Evolutionary conservation across 2,797 vertebrate species (phyloP).

Genomic region (Acipenser ruthenus): DNA sequence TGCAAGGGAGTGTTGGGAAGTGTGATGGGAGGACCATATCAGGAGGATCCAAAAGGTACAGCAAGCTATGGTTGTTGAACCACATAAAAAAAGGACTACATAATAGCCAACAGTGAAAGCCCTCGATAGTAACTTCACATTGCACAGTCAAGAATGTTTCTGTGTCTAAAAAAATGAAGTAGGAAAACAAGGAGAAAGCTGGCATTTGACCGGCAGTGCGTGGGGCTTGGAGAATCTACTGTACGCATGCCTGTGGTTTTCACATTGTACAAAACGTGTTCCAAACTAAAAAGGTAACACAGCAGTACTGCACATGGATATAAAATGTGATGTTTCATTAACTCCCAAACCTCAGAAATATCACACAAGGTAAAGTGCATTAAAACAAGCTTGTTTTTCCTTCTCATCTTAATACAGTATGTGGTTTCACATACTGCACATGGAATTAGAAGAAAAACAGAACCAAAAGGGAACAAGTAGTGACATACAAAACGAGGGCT

Average conservation of each 20-base stretch:
- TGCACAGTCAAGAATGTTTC: background rate
- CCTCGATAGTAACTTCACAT: background rate
- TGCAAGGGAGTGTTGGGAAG: no score
- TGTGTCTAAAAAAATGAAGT: no score
- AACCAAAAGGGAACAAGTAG: constrained; percentile 26
- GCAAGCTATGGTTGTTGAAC: no score
- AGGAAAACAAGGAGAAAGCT: background rate
- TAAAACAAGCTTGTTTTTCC: background rate
- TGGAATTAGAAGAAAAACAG: constrained; percentile 28
- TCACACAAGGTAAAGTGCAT: background rate
- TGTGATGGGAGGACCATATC: no score
- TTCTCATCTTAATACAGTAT: constrained; percentile 7
- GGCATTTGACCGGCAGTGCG: background rate
- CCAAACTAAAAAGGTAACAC: no score
- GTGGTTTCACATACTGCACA: constrained; percentile 25
- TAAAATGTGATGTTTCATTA: background rate
- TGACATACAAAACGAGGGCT: no score
- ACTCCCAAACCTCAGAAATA: background rate
- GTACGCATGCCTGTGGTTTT: constrained; percentile 4
- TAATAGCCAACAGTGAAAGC: background rate
- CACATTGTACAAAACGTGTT: background rate
- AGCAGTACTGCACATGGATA: no score
- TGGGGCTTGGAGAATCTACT: background rate
- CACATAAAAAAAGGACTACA: background rate
- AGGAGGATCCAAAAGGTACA: no score